Percentiles rank a stretch among this genome's conserved stretches.
These are phyloP conservation scores for Drosophila emarginata DNA, from an alignment of 2,888 invertebrate genomes.

Conservation along the genomic window DNA sequence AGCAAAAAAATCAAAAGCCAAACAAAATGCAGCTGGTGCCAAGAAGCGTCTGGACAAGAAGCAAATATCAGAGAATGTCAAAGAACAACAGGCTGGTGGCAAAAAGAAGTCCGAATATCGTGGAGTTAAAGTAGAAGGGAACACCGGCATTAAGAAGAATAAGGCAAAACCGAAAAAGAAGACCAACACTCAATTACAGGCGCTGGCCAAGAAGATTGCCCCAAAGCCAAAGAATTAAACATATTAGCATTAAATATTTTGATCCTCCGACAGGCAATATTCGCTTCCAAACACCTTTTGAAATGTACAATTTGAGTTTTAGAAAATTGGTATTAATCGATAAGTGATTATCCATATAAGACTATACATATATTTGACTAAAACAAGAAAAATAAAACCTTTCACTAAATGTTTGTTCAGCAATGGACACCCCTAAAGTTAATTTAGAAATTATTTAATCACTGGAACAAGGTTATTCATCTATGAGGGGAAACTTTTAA, in stretches of 20 bases:
- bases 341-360: background rate
- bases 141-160: slow-evolving; percentile 71
- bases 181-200: slow-evolving; percentile 62
- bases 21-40: slow-evolving; percentile 49
- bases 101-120: slow-evolving; percentile 79
- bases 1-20: slow-evolving; percentile 50
- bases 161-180: slow-evolving; percentile 60
- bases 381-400: slow-evolving; percentile 2
- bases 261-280: background rate
- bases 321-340: background rate
- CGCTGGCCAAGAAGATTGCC: slow-evolving; percentile 81
- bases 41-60: slow-evolving; percentile 60
- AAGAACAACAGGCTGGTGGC: slow-evolving; percentile 8
- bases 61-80: slow-evolving; percentile 31
- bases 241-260: background rate
- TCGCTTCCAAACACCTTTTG: background rate
- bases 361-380: background rate
- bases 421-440: background rate
- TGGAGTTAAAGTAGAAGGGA: slow-evolving; percentile 75
- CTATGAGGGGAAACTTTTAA: too few species aligned
- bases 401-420: background rate
- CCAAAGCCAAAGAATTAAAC: slow-evolving; percentile 61
- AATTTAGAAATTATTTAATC: background rate
- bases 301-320: slow-evolving; percentile 5
- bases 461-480: background rate